Conservation (phyloP, 2,113 vertebrate species). For the Crypturellus undulatus region DNA sequence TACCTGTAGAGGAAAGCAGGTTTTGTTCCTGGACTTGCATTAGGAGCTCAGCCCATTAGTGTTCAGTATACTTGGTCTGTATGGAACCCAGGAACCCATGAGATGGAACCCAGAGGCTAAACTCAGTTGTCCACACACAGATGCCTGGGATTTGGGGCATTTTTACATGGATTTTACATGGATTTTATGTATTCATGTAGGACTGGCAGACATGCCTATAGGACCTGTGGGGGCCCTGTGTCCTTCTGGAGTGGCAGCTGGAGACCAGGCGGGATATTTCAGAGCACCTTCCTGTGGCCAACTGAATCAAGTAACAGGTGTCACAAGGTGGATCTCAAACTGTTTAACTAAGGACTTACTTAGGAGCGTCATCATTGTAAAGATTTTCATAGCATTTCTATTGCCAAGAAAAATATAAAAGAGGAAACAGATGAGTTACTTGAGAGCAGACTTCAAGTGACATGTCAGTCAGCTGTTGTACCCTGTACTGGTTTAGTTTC, state of each 20-base stretch:
- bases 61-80: background rate
- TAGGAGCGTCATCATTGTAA: background rate
- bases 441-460: background rate
- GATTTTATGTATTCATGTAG: background rate
- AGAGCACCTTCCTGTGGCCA: background rate
- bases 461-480: background rate
- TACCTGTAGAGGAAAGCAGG: background rate
- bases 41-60: background rate
- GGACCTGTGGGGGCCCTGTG: no score
- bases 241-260: no score
- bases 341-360: background rate
- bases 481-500: background rate
- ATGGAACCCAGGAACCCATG: background rate
- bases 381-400: background rate
- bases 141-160: background rate
- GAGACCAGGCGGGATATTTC: no score
- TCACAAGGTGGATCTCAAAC: background rate
- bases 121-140: background rate
- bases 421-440: background rate
- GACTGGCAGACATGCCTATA: background rate
- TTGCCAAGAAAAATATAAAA: background rate
- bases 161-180: no score
- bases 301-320: no score
- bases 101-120: background rate
- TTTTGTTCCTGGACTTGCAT: background rate